Percentiles rank a stretch among this genome's conserved stretches.
Evolutionary conservation across 2,888 invertebrate genomes (phyloP).

Genomic region (Hemistola chrysoprasaria): DNA sequence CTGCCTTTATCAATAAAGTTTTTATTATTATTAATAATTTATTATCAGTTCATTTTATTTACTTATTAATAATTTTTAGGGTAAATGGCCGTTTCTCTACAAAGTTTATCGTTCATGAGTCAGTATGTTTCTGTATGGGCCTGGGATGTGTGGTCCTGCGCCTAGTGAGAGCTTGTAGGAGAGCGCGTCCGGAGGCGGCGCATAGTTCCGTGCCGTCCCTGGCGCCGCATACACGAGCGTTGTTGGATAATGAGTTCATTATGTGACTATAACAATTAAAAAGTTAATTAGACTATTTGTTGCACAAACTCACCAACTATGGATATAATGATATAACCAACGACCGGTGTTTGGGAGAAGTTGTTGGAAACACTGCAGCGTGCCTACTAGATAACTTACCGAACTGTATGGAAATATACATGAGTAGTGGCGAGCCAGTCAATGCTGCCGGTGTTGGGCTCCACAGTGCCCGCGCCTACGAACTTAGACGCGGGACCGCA

Average conservation of each 20-base stretch:
- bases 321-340: too few species aligned
- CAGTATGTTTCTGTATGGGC: constrained; percentile 43
- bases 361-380: too few species aligned
- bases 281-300: too few species aligned
- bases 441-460: constrained; percentile 42
- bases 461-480: constrained; percentile 60
- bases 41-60: too few species aligned
- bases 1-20: too few species aligned
- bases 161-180: constrained; percentile 41
- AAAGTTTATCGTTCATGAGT: constrained; percentile 7
- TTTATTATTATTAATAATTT: too few species aligned
- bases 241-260: constrained; percentile 80
- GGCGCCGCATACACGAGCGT: constrained; percentile 77
- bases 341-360: too few species aligned
- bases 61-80: too few species aligned
- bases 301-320: too few species aligned
- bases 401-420: constrained; percentile 57
- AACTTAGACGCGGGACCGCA: constrained; percentile 60
- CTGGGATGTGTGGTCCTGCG: constrained; percentile 19
- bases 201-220: constrained; percentile 83
- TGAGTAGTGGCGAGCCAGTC: constrained; percentile 62
- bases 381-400: constrained; percentile 41
- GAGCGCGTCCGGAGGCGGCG: constrained; percentile 48
- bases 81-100: too few species aligned
- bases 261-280: constrained; percentile 73